Percentiles rank a stretch among this genome's conserved stretches.
These are phyloP conservation scores for Halcyon malimbica DNA, from an alignment of 2,113 vertebrate genomes.

Conservation along the genomic window DNA sequence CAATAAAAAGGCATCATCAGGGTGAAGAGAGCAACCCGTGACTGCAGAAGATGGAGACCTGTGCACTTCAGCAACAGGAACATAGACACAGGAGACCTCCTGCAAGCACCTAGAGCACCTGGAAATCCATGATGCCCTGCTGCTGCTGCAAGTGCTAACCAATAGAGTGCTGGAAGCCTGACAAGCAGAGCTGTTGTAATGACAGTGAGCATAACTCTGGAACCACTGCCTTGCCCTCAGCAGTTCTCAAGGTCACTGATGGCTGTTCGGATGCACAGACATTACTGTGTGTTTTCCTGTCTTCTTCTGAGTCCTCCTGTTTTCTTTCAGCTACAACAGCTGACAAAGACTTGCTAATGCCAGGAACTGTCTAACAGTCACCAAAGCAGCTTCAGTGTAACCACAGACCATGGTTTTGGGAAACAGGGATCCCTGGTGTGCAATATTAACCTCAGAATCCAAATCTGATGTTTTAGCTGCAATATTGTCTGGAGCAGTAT, in stretches of 20 bases:
- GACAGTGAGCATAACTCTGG: not conserved
- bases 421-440: not conserved
- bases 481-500: not conserved
- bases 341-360: not conserved
- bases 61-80: not conserved
- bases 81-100: not conserved
- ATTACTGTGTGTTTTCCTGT: not conserved
- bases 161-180: not conserved
- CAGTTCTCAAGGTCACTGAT: not conserved
- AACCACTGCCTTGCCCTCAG: not conserved
- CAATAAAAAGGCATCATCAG: not conserved
- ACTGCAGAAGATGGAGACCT: not conserved
- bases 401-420: not conserved
- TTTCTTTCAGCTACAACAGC: not conserved
- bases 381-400: not conserved
- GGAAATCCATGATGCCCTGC: fast-evolving
- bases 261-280: not conserved
- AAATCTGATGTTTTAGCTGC: fast-evolving
- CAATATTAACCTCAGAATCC: not conserved
- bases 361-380: not conserved
- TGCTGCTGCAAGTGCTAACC: not conserved
- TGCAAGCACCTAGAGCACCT: not conserved
- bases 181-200: not conserved
- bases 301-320: not conserved
- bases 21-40: not conserved